phyloP scores from a whole-genome alignment of 30 jellyfish, hydroid and myxozoan genomes.

The Aurelia aurita region DNA sequence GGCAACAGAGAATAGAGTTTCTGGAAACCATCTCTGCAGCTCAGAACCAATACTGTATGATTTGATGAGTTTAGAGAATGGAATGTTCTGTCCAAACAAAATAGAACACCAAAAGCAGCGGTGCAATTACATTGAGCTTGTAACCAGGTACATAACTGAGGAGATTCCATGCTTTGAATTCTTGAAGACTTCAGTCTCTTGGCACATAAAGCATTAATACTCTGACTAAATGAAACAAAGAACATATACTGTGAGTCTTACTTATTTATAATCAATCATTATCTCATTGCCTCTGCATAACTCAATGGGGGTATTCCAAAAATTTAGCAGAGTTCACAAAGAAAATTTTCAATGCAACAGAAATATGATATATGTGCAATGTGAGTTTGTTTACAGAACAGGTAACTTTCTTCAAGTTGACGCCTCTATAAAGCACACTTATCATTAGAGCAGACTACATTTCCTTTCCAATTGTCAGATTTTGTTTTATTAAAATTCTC shows the following conservation, averaged over 20 bases:
- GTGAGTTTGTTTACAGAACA: too few species aligned
- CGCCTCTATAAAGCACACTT: too few species aligned
- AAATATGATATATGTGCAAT: too few species aligned
- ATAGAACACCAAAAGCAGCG: constrained; percentile 40
- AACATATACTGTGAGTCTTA: constrained; percentile 20
- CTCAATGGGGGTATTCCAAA: too few species aligned
- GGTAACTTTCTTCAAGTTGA: too few species aligned
- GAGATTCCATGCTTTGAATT: constrained; percentile 18
- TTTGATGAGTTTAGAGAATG: constrained; percentile 35
- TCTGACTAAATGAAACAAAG: constrained; percentile 31
- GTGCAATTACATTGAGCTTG: constrained; percentile 15
- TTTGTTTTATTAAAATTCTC: too few species aligned
- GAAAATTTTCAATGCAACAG: too few species aligned
- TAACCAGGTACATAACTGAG: constrained; percentile 35
- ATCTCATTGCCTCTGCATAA: too few species aligned
- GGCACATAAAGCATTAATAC: constrained; percentile 18
- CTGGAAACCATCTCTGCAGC: constrained; percentile 13
- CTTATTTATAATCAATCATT: too few species aligned
- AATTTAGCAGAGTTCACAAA: too few species aligned
- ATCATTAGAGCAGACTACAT: too few species aligned
- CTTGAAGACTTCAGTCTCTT: not conserved
- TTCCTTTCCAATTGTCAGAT: too few species aligned
- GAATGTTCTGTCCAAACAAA: constrained; percentile 34
- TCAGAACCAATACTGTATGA: constrained; percentile 8
- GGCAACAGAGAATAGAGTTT: constrained; percentile 47